Conservation (phyloP, 1,140 invertebrate species). For the Euwallacea fornicatus region DNA sequence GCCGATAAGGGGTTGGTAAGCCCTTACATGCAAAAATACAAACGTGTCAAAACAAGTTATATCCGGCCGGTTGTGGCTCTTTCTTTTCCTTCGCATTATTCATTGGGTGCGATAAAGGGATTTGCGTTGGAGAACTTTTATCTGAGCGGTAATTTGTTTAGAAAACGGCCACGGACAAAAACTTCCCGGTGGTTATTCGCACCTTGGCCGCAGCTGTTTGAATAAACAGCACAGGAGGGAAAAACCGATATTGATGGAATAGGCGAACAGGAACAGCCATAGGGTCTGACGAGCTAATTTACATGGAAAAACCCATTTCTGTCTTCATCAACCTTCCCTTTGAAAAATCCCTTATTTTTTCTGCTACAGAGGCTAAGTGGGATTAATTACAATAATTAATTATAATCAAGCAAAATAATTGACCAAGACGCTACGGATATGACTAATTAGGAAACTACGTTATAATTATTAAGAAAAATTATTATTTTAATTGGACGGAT, state of each 20-base stretch:
- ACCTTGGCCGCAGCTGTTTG: conserved; percentile 47
- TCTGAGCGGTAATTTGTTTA: conserved; percentile 53
- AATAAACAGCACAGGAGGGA: conserved; percentile 49
- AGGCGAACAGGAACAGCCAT: neutral
- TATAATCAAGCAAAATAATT: too few relatives aligned
- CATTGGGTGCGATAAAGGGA: conserved; percentile 52
- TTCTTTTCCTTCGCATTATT: conserved; percentile 47
- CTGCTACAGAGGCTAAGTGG: too few relatives aligned
- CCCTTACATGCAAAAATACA: conserved; percentile 20
- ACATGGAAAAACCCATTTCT: too few relatives aligned
- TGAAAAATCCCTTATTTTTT: too few relatives aligned
- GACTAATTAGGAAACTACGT: too few relatives aligned
- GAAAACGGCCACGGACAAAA: conserved; percentile 49
- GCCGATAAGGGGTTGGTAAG: conserved; percentile 18
- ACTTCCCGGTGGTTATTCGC: conserved; percentile 37
- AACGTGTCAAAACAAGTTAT: conserved; percentile 33
- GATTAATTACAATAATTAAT: too few relatives aligned
- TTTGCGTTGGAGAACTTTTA: conserved; percentile 52
- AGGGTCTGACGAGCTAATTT: too few relatives aligned
- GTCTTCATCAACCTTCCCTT: too few relatives aligned
- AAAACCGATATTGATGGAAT: conserved; percentile 36
- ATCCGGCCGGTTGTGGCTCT: conserved; percentile 34
- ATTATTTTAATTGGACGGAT: too few relatives aligned
- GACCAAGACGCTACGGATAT: too few relatives aligned
- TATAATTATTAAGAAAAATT: too few relatives aligned